Evolutionary conservation across 2,888 invertebrate genomes (phyloP).

Genomic region (Gymnocheta viridis): DNA sequence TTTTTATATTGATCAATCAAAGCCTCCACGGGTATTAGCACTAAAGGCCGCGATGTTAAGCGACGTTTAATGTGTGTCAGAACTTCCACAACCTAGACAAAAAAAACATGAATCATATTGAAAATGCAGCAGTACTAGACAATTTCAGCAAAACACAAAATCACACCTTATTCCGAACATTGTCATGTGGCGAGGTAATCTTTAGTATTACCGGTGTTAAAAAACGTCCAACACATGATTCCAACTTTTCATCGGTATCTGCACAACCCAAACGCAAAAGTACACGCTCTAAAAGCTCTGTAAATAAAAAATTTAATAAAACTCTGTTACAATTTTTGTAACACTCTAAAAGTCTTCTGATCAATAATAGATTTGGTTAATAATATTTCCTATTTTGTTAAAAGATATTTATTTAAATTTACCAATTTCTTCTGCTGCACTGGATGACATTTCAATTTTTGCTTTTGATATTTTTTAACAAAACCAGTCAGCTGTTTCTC

Average conservation of each 20-base stretch:
- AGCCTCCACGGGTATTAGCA: constrained; percentile 93
- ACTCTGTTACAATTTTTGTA: neutral
- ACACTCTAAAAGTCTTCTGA: neutral
- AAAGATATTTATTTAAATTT: constrained; percentile 68
- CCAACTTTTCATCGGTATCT: constrained; percentile 93
- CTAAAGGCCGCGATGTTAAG: constrained; percentile 90
- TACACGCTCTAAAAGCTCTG: constrained; percentile 94
- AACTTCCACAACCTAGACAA: constrained; percentile 92
- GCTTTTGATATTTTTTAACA: constrained; percentile 36
- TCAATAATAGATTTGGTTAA: constrained; percentile 4
- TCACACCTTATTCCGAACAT: constrained; percentile 86
- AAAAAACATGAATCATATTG: neutral
- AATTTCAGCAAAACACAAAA: neutral
- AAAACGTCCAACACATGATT: constrained; percentile 90
- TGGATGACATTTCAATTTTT: constrained; percentile 78
- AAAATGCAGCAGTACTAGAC: neutral
- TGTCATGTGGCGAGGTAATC: constrained; percentile 92
- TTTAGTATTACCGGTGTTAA: constrained; percentile 94
- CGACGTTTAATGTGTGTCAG: constrained; percentile 95
- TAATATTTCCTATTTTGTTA: constrained; percentile 20
- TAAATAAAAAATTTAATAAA: constrained; percentile 1
- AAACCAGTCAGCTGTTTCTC: constrained; percentile 40
- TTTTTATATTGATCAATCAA: constrained; percentile 91
- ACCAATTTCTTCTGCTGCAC: constrained; percentile 81
- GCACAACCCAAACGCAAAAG: constrained; percentile 94